Evolutionary conservation across 2,113 vertebrate genomes (phyloP).

Genomic region (Leucosticte australis): DNA sequence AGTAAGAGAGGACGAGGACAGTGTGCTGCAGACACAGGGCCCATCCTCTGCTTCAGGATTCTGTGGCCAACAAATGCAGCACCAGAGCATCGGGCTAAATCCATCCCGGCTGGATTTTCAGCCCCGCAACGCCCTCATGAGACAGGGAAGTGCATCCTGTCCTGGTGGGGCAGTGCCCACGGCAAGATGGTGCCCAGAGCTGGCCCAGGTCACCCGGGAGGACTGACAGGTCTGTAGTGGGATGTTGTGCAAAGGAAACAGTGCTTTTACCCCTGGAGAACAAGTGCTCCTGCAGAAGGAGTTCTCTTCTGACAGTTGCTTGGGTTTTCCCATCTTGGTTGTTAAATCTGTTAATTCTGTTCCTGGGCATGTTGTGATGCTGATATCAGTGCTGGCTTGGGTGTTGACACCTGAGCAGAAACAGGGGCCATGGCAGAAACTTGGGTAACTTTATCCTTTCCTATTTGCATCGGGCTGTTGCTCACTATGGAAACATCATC

Average conservation of each 20-base stretch:
- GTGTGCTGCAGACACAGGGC: fast-evolving
- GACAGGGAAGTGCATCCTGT: background rate
- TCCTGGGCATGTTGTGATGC: fast-evolving
- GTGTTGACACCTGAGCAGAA: background rate
- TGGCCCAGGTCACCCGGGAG: background rate
- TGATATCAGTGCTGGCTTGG: background rate
- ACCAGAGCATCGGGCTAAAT: background rate
- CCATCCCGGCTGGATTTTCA: background rate
- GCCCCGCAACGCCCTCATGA: background rate
- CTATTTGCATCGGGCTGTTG: background rate
- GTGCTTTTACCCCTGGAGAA: fast-evolving
- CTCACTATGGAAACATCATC: slow-evolving; percentile 29
- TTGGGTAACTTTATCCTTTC: background rate
- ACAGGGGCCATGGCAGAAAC: background rate
- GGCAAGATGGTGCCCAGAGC: fast-evolving
- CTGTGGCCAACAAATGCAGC: background rate
- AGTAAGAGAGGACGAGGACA: background rate
- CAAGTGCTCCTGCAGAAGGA: background rate
- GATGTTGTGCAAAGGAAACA: fast-evolving
- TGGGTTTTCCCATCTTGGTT: background rate
- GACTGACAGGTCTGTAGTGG: background rate
- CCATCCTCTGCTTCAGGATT: background rate
- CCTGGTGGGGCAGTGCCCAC: fast-evolving
- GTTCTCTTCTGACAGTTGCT: background rate
- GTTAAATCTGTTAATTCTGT: background rate